Evolutionary conservation across 1,140 invertebrate genomes (phyloP).

Genomic region (Agraylea sexmaculata): DNA sequence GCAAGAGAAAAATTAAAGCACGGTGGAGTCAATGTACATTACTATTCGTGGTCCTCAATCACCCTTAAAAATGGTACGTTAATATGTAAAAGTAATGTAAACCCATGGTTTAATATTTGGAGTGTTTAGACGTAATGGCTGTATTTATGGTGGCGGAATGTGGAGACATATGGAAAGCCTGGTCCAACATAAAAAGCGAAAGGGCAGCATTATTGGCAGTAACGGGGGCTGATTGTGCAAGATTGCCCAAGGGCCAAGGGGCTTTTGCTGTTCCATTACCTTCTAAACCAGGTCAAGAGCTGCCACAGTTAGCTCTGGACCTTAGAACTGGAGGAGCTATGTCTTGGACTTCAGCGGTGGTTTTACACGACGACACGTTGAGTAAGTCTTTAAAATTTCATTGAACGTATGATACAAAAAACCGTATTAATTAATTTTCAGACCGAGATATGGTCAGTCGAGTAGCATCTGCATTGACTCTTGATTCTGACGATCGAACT

Average conservation of each 20-base stretch:
- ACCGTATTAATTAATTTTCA: constrained; percentile 22
- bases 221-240: constrained; percentile 56
- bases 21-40: constrained; percentile 48
- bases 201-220: constrained; percentile 54
- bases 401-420: constrained; percentile 3
- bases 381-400: constrained; percentile 38
- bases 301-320: constrained; percentile 64
- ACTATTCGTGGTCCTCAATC: constrained; percentile 50
- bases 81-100: constrained; percentile 5
- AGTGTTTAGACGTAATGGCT: constrained; percentile 49
- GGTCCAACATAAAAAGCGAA: constrained; percentile 43
- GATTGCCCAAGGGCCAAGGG: constrained; percentile 44
- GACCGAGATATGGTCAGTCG: constrained; percentile 48
- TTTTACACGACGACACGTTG: constrained; percentile 58
- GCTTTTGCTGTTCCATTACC: constrained; percentile 60
- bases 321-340: constrained; percentile 47
- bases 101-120: constrained; percentile 3
- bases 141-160: constrained; percentile 59
- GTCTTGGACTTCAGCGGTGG: constrained; percentile 54
- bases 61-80: constrained; percentile 50
- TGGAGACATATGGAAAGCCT: constrained; percentile 54
- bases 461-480: constrained; percentile 43
- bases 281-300: constrained; percentile 45
- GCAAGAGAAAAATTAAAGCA: constrained; percentile 47
- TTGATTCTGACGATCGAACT: constrained; percentile 31